Evolutionary conservation across 2,888 invertebrate species (phyloP).

Genomic region (Oscheius sp.): DNA sequence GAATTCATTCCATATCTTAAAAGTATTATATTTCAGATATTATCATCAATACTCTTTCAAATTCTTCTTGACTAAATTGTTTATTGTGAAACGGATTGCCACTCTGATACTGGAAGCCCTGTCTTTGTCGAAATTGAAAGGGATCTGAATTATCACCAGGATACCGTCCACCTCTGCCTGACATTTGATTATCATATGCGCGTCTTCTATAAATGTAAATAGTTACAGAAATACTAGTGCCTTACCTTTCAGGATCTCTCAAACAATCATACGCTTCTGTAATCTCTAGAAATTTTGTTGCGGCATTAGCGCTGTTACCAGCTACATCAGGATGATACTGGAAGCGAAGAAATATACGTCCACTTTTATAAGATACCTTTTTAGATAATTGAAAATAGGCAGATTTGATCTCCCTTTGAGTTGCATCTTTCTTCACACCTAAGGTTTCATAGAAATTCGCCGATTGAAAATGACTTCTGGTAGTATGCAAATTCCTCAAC

Average conservation of each 20-base stretch:
- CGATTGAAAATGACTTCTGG: background rate
- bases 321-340: slow-evolving; percentile 39
- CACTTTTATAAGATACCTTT: too few relatives aligned
- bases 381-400: slow-evolving; percentile 38
- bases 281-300: slow-evolving; percentile 30
- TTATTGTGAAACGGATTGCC: slow-evolving; percentile 35
- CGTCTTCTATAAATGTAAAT: slow-evolving; percentile 23
- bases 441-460: slow-evolving; percentile 20
- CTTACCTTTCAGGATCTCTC: slow-evolving; percentile 29
- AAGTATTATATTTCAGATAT: background rate
- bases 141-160: slow-evolving; percentile 22
- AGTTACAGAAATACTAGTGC: background rate
- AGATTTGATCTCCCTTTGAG: slow-evolving; percentile 36
- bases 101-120: background rate
- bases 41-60: slow-evolving; percentile 19
- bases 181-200: slow-evolving; percentile 29
- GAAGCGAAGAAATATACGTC: too few relatives aligned
- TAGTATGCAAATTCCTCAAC: background rate
- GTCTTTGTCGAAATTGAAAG: slow-evolving; percentile 14
- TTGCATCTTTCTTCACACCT: slow-evolving; percentile 27
- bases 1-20: slow-evolving; percentile 47
- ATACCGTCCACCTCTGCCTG: slow-evolving; percentile 27
- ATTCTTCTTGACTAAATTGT: slow-evolving; percentile 35
- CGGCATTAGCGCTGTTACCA: slow-evolving; percentile 7
- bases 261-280: slow-evolving; percentile 38